Conservation (phyloP, 2,888 invertebrate species). For the Lochmaea crataegi region DNA sequence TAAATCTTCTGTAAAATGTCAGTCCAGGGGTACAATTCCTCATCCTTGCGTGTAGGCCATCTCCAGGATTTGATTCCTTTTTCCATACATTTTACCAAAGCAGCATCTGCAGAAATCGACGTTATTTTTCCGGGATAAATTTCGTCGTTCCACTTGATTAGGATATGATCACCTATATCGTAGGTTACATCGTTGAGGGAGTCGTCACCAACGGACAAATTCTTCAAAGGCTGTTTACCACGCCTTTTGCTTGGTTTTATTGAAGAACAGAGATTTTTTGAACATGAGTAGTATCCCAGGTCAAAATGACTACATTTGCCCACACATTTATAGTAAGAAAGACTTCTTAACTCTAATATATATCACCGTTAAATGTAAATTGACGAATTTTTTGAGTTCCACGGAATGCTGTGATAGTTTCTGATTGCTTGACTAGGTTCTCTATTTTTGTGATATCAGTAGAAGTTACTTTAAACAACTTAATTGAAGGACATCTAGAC, state of each 20-base stretch:
- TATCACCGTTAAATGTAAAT: not conserved
- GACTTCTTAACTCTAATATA: not conserved
- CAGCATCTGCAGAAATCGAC: not conserved
- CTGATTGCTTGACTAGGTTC: conserved; percentile 4
- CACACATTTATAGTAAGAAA: not conserved
- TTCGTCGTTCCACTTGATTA: not conserved
- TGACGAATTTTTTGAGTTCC: conserved; percentile 6
- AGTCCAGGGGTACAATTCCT: too few relatives aligned
- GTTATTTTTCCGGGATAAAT: not conserved
- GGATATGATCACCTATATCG: not conserved
- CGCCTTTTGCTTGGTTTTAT: too few relatives aligned
- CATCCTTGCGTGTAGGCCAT: conserved; percentile 7
- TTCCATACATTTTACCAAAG: not conserved
- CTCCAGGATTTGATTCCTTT: conserved; percentile 10
- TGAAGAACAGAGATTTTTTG: not conserved
- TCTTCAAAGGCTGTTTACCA: too few relatives aligned
- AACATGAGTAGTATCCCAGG: not conserved
- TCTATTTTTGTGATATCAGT: conserved; percentile 19
- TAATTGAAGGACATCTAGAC: conserved; percentile 38
- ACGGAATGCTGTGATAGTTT: not conserved
- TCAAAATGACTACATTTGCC: not conserved
- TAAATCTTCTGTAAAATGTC: too few relatives aligned
- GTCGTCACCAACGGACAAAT: not conserved
- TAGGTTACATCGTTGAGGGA: not conserved
- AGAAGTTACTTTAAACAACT: conserved; percentile 17